phyloP scores from a whole-genome alignment of 2,888 invertebrate species.

The Melikaiella ostensackeni region DNA sequence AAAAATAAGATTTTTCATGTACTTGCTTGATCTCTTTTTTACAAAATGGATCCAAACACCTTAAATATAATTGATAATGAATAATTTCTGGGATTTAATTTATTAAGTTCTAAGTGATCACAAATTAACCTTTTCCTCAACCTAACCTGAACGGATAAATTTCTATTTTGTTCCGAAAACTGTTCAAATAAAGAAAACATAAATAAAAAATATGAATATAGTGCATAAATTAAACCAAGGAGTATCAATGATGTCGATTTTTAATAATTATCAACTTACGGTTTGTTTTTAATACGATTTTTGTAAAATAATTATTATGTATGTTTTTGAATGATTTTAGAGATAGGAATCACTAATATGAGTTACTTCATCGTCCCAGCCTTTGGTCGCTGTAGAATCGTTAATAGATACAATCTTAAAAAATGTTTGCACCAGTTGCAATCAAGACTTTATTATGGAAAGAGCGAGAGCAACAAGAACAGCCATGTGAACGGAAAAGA shows the following conservation, averaged over 20 bases:
- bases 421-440: conserved; percentile 62
- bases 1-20: neutral
- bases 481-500: conserved; percentile 56
- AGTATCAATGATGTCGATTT: too few relatives aligned
- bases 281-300: neutral
- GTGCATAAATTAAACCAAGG: too few relatives aligned
- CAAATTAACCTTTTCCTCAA: too few relatives aligned
- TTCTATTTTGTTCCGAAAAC: neutral
- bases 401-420: conserved; percentile 63
- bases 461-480: conserved; percentile 57
- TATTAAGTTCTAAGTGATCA: neutral
- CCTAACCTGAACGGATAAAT: neutral
- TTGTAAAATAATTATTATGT: neutral
- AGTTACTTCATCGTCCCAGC: conserved; percentile 60
- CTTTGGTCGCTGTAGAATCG: conserved; percentile 53
- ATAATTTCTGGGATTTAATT: neutral
- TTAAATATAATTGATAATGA: neutral
- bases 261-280: neutral
- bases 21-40: neutral
- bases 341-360: conserved; percentile 61
- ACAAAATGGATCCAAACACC: neutral
- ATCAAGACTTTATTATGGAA: conserved; percentile 63
- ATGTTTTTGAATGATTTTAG: conserved; percentile 2
- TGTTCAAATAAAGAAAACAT: too few relatives aligned
- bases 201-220: too few relatives aligned